Percentiles rank a stretch among this genome's conserved stretches.
Evolutionary conservation across 2,888 invertebrate species (phyloP).

Genomic region (Thumatha senex): DNA sequence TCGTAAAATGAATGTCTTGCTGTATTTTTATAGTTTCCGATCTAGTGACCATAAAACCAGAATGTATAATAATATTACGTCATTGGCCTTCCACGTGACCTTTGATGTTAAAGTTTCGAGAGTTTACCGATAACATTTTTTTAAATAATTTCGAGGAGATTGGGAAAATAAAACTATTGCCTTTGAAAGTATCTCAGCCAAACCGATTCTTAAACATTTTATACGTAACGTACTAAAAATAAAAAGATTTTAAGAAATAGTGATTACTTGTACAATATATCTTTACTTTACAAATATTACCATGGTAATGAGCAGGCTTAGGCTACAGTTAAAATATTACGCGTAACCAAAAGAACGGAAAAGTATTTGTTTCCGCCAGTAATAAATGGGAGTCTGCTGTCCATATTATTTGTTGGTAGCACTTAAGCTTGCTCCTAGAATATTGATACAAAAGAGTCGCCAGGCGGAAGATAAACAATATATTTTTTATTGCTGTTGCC

Average conservation of each 20-base stretch:
- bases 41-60: constrained; percentile 59
- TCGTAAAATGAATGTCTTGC: constrained; percentile 46
- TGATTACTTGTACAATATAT: too few relatives aligned
- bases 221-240: too few relatives aligned
- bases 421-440: constrained; percentile 39
- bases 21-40: constrained; percentile 70
- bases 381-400: constrained; percentile 37
- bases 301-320: too few relatives aligned
- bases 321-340: too few relatives aligned
- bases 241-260: too few relatives aligned
- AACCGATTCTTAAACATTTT: too few relatives aligned
- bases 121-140: constrained; percentile 17
- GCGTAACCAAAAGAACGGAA: constrained; percentile 11
- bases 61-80: constrained; percentile 61
- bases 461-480: constrained; percentile 1
- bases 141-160: background rate
- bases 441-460: constrained; percentile 11
- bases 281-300: too few relatives aligned
- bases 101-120: constrained; percentile 36
- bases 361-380: constrained; percentile 28
- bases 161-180: too few relatives aligned
- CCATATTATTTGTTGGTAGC: constrained; percentile 39
- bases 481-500: constrained; percentile 1
- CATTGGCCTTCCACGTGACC: constrained; percentile 46
- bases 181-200: too few relatives aligned